Evolutionary conservation across 2,797 vertebrate species (phyloP).

Genomic region (Ciconia nigra): DNA sequence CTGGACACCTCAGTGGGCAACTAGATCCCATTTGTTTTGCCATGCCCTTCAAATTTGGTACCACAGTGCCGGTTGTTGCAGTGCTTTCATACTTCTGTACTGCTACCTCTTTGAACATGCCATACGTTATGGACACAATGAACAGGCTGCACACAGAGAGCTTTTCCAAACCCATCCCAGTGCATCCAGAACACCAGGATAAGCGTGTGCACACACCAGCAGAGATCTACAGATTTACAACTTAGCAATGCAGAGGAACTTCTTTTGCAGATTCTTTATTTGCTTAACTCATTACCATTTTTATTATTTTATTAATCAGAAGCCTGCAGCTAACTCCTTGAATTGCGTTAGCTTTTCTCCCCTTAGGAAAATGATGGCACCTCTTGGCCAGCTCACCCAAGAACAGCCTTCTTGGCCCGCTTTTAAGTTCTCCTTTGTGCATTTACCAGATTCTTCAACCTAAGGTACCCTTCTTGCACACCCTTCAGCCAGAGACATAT

Average conservation of each 20-base stretch:
- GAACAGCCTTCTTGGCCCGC: not conserved
- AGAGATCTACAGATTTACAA: not conserved
- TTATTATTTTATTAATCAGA: not conserved
- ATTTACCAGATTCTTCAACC: not conserved
- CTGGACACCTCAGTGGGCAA: not conserved
- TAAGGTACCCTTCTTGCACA: not conserved
- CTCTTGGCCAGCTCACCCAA: not conserved
- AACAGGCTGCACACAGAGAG: not conserved
- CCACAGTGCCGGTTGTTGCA: not conserved
- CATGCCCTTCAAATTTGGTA: not conserved
- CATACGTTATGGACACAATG: accelerated
- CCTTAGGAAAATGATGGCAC: not conserved
- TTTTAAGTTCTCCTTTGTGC: not conserved
- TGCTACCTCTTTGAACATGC: too few relatives aligned
- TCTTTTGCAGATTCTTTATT: not conserved
- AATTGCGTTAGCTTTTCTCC: not conserved
- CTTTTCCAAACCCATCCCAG: not conserved
- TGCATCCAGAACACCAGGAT: not conserved
- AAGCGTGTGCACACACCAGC: not conserved
- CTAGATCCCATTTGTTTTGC: not conserved
- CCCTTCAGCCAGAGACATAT: not conserved
- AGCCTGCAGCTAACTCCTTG: not conserved
- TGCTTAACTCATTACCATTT: not conserved
- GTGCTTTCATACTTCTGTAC: not conserved
- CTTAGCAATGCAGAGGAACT: not conserved